These are phyloP conservation scores for Ptilorrhoa leucosticta DNA, from an alignment of 2,113 vertebrate genomes.

Conservation along the genomic window DNA sequence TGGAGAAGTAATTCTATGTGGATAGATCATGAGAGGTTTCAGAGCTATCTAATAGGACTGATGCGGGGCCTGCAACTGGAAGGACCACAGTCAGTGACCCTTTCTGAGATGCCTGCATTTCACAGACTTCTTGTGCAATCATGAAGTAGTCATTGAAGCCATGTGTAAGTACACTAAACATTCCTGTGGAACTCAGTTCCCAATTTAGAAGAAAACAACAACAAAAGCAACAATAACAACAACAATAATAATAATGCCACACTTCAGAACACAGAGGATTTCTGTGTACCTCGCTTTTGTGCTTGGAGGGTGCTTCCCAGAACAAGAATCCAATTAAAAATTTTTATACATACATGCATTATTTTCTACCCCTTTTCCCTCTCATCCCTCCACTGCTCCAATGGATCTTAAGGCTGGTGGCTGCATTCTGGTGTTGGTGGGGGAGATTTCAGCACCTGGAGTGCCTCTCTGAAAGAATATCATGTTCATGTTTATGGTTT, in stretches of 20 bases:
- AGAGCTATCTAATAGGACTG: neutral
- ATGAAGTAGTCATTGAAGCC: neutral
- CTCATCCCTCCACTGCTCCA: rapidly evolving
- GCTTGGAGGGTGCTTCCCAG: neutral
- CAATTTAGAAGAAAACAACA: neutral
- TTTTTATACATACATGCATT: neutral
- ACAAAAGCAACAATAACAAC: neutral
- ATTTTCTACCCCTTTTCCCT: neutral
- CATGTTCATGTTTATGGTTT: neutral
- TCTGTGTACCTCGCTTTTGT: neutral
- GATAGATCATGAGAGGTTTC: neutral
- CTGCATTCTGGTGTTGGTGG: neutral
- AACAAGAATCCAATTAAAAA: neutral
- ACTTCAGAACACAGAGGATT: neutral
- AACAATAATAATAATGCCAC: neutral
- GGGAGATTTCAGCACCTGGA: neutral
- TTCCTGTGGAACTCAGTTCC: neutral
- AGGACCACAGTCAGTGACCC: neutral
- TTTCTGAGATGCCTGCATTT: neutral
- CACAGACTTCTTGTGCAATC: neutral
- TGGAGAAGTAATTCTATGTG: neutral
- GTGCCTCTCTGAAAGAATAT: neutral
- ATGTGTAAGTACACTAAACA: neutral
- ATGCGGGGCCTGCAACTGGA: neutral
- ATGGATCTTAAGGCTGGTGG: neutral